phyloP scores from a whole-genome alignment of 2,797 vertebrate genomes.

The Manis pentadactyla region DNA sequence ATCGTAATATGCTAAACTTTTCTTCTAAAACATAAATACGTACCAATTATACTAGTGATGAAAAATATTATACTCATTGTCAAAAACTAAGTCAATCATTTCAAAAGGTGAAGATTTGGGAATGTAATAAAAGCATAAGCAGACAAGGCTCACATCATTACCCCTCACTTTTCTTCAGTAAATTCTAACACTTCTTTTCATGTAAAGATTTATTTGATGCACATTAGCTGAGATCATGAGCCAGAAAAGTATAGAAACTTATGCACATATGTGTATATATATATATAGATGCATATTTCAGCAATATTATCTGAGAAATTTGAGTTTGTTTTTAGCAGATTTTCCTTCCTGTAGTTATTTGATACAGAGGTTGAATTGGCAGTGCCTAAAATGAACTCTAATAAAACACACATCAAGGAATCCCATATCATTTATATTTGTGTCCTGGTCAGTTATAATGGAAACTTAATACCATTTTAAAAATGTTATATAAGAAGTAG shows the following conservation, averaged over 20 bases:
- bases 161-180: no score
- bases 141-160: background rate
- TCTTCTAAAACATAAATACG: background rate
- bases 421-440: background rate
- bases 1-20: background rate
- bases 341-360: background rate
- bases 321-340: background rate
- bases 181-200: background rate
- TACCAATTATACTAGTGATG: background rate
- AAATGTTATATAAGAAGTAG: background rate
- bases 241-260: background rate
- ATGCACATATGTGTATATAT: no score
- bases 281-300: no score
- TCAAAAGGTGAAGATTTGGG: background rate
- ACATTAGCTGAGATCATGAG: background rate
- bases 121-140: background rate
- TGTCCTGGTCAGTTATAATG: background rate
- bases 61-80: background rate
- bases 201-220: background rate
- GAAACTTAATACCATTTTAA: background rate
- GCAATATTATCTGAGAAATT: background rate
- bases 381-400: background rate
- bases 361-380: background rate
- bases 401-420: background rate
- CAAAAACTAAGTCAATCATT: background rate